Conservation (phyloP, 2,888 invertebrate species). For the Dryomyza anilis region DNA sequence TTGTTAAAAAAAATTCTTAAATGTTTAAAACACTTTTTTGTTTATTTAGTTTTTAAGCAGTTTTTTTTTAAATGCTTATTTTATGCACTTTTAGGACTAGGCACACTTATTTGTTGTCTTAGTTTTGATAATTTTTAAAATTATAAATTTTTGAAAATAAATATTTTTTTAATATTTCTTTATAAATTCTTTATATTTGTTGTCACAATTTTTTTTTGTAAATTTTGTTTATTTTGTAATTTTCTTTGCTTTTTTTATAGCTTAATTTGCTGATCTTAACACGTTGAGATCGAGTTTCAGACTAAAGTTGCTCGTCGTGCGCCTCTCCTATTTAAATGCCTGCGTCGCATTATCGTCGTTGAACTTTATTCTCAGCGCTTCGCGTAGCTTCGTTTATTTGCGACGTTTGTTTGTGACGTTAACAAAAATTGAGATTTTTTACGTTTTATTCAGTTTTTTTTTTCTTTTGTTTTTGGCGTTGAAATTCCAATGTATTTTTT, state of each 20-base stretch:
- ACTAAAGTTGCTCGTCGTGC: slow-evolving; percentile 42
- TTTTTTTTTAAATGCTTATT: not conserved
- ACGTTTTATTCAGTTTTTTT: not conserved
- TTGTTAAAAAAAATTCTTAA: too few relatives aligned
- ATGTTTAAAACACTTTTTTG: too few relatives aligned
- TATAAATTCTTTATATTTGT: not conserved
- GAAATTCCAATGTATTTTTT: too few relatives aligned
- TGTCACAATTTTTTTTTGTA: not conserved
- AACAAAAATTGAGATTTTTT: not conserved
- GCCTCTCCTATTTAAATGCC: slow-evolving; percentile 49
- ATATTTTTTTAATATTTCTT: not conserved
- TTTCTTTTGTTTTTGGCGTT: not conserved
- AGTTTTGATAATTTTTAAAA: not conserved
- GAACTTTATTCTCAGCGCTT: not conserved
- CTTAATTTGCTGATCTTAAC: slow-evolving; percentile 23
- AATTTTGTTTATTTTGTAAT: not conserved
- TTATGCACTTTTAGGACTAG: not conserved
- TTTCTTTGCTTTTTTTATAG: not conserved
- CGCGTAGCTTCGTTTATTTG: not conserved
- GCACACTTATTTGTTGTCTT: not conserved
- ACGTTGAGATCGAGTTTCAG: slow-evolving; percentile 40
- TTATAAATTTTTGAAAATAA: not conserved
- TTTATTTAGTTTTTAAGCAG: not conserved
- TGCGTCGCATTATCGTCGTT: not conserved
- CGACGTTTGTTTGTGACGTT: slow-evolving; percentile 5